Evolutionary conservation across 2,113 vertebrate genomes (phyloP).

Genomic region (Elephantulus edwardii): DNA sequence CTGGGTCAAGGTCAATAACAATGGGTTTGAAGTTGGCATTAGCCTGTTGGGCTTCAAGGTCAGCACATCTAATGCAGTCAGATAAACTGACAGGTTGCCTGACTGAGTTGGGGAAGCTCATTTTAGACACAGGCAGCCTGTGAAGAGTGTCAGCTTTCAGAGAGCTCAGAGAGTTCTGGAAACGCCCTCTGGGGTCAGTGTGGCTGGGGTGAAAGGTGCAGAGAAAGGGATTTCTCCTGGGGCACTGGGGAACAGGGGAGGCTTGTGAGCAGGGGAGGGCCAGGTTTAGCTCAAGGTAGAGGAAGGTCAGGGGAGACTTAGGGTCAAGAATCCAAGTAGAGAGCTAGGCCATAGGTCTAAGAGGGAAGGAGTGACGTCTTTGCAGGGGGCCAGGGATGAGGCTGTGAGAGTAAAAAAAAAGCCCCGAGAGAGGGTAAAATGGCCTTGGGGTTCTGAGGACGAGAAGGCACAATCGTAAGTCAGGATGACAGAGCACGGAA

Average conservation of each 20-base stretch:
- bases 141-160: not conserved
- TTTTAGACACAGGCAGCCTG: not conserved
- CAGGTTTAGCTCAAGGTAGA: not conserved
- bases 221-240: not conserved
- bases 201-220: not conserved
- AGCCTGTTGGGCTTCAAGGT: not conserved
- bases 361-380: not conserved
- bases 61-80: too few relatives aligned
- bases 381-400: not conserved
- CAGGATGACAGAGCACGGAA: not conserved
- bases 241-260: not conserved
- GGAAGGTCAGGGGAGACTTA: too few relatives aligned
- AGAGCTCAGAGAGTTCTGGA: not conserved
- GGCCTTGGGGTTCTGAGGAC: slow-evolving; percentile 23
- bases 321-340: not conserved
- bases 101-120: not conserved
- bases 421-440: not conserved
- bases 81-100: not conserved
- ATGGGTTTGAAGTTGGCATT: not conserved
- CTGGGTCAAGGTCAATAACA: not conserved
- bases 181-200: not conserved
- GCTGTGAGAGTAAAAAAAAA: not conserved
- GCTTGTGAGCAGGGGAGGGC: not conserved
- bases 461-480: not conserved
- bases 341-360: not conserved